Conservation (phyloP, 2,888 invertebrate species). For the Folsomia manolachei region DNA sequence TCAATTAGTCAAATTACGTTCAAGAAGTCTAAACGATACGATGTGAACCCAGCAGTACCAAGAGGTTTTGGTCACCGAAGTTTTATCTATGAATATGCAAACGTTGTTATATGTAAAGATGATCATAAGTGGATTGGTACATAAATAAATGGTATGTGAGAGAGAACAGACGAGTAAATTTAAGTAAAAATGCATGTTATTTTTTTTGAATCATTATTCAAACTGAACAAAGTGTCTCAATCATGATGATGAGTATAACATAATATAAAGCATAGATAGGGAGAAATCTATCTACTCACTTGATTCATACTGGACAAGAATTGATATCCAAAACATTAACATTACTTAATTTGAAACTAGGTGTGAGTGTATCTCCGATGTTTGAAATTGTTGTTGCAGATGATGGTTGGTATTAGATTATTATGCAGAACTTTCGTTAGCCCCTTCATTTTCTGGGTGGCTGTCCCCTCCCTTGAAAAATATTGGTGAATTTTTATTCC, state of each 20-base stretch:
- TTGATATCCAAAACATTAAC: constrained; percentile 15
- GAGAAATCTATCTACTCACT: constrained; percentile 27
- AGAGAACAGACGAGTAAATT: neutral
- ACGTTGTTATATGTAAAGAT: neutral
- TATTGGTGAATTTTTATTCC: no score
- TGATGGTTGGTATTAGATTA: constrained; percentile 25
- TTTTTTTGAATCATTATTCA: constrained; percentile 44
- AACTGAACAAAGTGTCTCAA: constrained; percentile 34
- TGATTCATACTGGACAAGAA: neutral
- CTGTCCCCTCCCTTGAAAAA: constrained; percentile 16
- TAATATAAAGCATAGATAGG: constrained; percentile 29
- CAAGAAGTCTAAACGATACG: no score
- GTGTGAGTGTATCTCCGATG: neutral
- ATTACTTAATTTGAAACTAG: constrained; percentile 31
- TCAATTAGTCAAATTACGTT: no score
- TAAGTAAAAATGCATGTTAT: constrained; percentile 42
- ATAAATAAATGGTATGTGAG: neutral
- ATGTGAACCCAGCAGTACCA: no score
- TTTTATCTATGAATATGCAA: neutral
- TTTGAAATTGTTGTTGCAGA: constrained; percentile 23
- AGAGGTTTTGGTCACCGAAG: no score
- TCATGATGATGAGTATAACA: constrained; percentile 21
- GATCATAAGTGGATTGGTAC: no score
- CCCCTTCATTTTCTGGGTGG: constrained; percentile 38
- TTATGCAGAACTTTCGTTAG: constrained; percentile 42